Evolutionary conservation across 2,113 vertebrate genomes (phyloP), one percentile per base, ranked within the genome.

Genomic region (Fulica atra): DNA sequence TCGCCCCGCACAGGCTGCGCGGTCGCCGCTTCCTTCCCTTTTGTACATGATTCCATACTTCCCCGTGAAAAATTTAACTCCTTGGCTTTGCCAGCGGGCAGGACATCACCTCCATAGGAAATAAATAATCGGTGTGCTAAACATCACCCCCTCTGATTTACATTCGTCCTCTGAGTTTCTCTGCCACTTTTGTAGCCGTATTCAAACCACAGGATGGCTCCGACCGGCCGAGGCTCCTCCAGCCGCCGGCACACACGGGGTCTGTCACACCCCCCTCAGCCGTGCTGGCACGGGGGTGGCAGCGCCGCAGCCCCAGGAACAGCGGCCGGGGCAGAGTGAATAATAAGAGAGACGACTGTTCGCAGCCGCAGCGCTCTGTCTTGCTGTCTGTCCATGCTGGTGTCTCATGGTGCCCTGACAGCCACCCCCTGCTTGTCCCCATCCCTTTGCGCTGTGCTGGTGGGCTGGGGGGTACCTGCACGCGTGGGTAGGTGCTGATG

Each of bases 71-170:
- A 88, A 60, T 86, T 89, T 97, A 96, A 92, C 91, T n/a, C 18
- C 81, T 96, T 89, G 7, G 54, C 86, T 92, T 46, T 81, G 95
- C 57, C 91, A 53, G 89, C 28, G 31, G 81, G 63, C 82, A 66
- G 44, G 44, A 46, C 44, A 46, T 18, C 44, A 46, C 44, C 44
- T 46, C 44, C 44, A 18, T 46, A 46, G 81, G 93, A 91, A 96
- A 90, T 95, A 95, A 96, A 96, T 81, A 72, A 92, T 86, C 88
- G 89, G 63, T 92, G 83, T 74, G 88, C 74, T 96, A 93, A 96
- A 38, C 46, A 42, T 73, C 95, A 69, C 46, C 50, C 46, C 71
- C 5, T 12, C 50, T 31, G 48, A 33, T 84, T 92, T 88, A 69
- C 8, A 26, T 80, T 88, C 16, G 57, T 85, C 48, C 36, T 77